Evolutionary conservation across 2,797 vertebrate genomes (phyloP).

Genomic region (Dendrocincla fuliginosa): DNA sequence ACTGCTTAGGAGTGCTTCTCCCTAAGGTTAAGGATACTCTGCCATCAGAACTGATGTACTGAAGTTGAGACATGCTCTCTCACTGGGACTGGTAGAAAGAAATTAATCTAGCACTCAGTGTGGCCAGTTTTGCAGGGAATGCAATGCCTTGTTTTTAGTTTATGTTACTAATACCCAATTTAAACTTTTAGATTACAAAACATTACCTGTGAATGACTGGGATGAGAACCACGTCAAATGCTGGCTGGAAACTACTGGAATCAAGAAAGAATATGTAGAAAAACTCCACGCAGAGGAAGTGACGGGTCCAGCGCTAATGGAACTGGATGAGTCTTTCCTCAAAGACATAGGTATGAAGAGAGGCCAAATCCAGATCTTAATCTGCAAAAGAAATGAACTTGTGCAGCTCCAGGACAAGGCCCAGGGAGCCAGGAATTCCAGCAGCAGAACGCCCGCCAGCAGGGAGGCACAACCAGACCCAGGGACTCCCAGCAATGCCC

Average conservation of each 20-base stretch:
- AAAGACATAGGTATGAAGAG: conserved; percentile 77
- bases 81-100: background rate
- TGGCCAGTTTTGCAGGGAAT: background rate
- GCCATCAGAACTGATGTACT: background rate
- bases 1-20: background rate
- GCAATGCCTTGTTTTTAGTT: background rate
- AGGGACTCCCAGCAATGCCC: rapidly evolving
- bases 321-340: conserved; percentile 75
- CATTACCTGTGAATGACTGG: conserved; percentile 72
- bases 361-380: conserved; percentile 80
- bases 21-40: background rate
- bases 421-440: conserved; percentile 1
- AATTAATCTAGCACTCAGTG: background rate
- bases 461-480: background rate
- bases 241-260: conserved; percentile 78
- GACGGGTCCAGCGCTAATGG: conserved; percentile 66
- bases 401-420: background rate
- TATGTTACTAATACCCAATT: background rate
- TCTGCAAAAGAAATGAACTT: conserved; percentile 76
- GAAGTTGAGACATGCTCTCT: background rate
- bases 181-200: conserved; percentile 46
- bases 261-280: conserved; percentile 77
- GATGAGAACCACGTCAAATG: conserved; percentile 77
- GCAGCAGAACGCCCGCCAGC: rapidly evolving
- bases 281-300: conserved; percentile 80